These are phyloP conservation scores for Drosophila persimilis DNA, from an alignment of 1,140 invertebrate species.

Conservation along the genomic window DNA sequence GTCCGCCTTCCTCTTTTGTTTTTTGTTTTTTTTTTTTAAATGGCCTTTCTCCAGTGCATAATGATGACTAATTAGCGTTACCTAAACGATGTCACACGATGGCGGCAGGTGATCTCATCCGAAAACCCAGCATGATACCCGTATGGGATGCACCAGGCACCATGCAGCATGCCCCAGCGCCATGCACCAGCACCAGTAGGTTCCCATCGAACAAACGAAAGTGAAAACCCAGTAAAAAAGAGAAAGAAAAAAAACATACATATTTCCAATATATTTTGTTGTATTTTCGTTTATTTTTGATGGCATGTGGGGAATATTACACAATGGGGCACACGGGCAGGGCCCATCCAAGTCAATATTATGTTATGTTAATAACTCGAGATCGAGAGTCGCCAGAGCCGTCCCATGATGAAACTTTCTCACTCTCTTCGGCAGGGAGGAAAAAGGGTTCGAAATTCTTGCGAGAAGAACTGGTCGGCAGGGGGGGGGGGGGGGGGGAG, in stretches of 20 bases:
- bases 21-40: neutral
- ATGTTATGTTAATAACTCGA: constrained; percentile 60
- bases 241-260: constrained; percentile 20
- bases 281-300: constrained; percentile 24
- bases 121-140: constrained; percentile 16
- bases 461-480: constrained; percentile 57
- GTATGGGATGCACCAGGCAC: constrained; percentile 30
- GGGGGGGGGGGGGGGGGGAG: too few relatives aligned
- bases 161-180: too few relatives aligned
- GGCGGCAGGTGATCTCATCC: constrained; percentile 43
- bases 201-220: constrained; percentile 51
- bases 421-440: constrained; percentile 30
- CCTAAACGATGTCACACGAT: constrained; percentile 44
- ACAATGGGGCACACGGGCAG: constrained; percentile 49
- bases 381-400: constrained; percentile 5
- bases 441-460: constrained; percentile 55
- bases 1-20: too few relatives aligned
- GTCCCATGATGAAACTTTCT: constrained; percentile 38
- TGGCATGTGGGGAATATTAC: constrained; percentile 47
- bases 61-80: constrained; percentile 46
- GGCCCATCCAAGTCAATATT: constrained; percentile 57
- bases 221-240: constrained; percentile 46
- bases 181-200: neutral
- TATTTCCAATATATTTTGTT: constrained; percentile 44
- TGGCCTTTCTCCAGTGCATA: constrained; percentile 34